A percentile compares a stretch with the other conserved stretches of the same genome.
phyloP scores from a whole-genome alignment of 2,797 vertebrate genomes.

The Takifugu rubripes region DNA sequence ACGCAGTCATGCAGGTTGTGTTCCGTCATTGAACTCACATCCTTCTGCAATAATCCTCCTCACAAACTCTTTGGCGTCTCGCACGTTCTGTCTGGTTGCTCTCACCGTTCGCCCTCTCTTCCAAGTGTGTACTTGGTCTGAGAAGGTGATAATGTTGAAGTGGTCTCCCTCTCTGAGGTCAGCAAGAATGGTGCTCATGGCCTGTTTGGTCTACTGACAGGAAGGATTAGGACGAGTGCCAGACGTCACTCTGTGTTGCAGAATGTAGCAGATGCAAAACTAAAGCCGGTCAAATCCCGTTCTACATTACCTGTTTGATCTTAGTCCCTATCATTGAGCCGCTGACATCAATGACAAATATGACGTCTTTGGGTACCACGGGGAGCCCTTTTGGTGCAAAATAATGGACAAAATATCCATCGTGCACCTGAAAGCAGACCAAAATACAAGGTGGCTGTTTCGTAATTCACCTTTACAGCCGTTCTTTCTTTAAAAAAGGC shows the following conservation, averaged over 20 bases:
- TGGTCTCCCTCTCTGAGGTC: conserved; percentile 81
- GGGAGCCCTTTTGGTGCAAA: conserved; percentile 83
- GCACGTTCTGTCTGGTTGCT: conserved; percentile 78
- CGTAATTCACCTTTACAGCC: background rate
- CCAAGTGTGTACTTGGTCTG: conserved; percentile 81
- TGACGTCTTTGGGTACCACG: conserved; percentile 81
- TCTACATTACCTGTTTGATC: conserved; percentile 82
- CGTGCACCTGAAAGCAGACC: conserved; percentile 70
- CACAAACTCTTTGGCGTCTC: conserved; percentile 80
- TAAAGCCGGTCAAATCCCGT: background rate
- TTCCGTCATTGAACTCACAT: conserved; percentile 64
- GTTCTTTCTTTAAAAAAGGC: background rate
- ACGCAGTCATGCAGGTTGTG: background rate
- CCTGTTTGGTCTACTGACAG: conserved; percentile 81
- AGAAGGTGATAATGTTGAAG: conserved; percentile 89
- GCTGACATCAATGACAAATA: conserved; percentile 85
- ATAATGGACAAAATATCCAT: conserved; percentile 85
- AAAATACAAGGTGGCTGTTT: background rate
- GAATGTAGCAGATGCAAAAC: background rate
- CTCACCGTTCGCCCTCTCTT: conserved; percentile 75
- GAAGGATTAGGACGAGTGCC: conserved; percentile 14
- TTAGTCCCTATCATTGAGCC: conserved; percentile 87
- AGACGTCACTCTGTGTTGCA: background rate
- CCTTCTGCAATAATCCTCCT: conserved; percentile 79
- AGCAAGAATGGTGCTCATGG: conserved; percentile 82